Percentiles rank a stretch among this genome's conserved stretches.
Conservation (phyloP, 2,888 invertebrate species). For the Drosophila buzzatii region DNA sequence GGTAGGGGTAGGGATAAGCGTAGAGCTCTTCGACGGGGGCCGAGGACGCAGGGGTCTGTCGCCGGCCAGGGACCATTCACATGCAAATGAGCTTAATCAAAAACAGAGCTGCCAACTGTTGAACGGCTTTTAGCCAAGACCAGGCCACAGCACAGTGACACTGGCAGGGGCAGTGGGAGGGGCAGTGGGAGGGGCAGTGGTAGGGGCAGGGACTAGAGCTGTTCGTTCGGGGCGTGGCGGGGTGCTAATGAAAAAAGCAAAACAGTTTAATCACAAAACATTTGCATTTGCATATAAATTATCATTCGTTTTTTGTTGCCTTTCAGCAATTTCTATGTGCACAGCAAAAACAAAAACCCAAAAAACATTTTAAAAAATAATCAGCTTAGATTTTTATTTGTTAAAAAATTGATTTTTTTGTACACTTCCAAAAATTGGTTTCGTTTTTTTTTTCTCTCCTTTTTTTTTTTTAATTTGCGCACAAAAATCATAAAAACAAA, state of each 20-base stretch:
- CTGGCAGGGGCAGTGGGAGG: not conserved
- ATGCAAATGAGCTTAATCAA: conserved; percentile 78
- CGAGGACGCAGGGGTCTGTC: conserved; percentile 2
- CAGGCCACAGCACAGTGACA: not conserved
- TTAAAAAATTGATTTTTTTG: conserved; percentile 27
- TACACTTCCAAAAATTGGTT: conserved; percentile 14
- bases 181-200: not conserved
- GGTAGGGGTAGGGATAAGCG: not conserved
- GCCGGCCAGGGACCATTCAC: conserved; percentile 59
- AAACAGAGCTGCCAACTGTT: conserved; percentile 67
- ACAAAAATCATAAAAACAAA: conserved; percentile 27
- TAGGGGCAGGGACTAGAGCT: conserved; percentile 1
- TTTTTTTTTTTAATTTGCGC: conserved; percentile 15
- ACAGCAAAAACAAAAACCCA: conserved; percentile 35
- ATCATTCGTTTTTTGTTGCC: conserved; percentile 37
- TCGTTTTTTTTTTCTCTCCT: not conserved
- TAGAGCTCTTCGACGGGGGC: not conserved
- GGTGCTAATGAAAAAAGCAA: conserved; percentile 75
- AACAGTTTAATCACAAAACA: conserved; percentile 74
- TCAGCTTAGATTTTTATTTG: conserved; percentile 53
- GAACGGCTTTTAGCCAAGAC: conserved; percentile 59
- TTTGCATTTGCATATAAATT: conserved; percentile 74
- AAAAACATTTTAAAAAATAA: conserved; percentile 40
- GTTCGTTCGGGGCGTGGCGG: conserved; percentile 21
- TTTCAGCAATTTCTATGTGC: conserved; percentile 52